Conservation (phyloP, 2,888 invertebrate genomes). For the Erynnis tages region DNA sequence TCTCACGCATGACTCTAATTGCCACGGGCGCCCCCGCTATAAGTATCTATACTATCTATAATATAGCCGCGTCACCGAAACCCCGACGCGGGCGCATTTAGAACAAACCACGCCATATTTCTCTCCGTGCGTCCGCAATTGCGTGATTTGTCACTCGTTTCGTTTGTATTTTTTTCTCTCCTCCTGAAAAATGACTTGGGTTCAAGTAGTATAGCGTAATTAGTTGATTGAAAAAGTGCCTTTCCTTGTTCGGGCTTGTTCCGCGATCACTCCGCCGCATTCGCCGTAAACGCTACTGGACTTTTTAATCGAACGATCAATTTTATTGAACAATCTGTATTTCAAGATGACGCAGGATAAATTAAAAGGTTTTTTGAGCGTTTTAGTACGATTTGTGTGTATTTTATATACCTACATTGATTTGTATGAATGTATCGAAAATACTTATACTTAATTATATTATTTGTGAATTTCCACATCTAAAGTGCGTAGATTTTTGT, state of each 20-base stretch:
- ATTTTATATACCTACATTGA: neutral
- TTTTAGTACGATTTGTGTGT: too few species aligned
- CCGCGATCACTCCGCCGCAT: slow-evolving; percentile 47
- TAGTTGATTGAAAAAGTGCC: slow-evolving; percentile 71
- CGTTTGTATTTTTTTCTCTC: slow-evolving; percentile 53
- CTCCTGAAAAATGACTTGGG: slow-evolving; percentile 67
- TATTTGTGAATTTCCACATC: too few species aligned
- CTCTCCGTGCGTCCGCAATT: slow-evolving; percentile 76
- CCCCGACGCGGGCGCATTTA: slow-evolving; percentile 65
- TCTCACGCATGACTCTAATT: slow-evolving; percentile 52
- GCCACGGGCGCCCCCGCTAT: slow-evolving; percentile 51
- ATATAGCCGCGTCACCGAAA: slow-evolving; percentile 47
- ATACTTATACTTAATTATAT: too few species aligned
- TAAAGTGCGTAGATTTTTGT: too few species aligned
- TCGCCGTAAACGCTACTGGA: slow-evolving; percentile 47
- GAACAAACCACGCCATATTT: slow-evolving; percentile 76
- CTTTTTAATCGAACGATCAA: slow-evolving; percentile 46
- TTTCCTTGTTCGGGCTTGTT: slow-evolving; percentile 60
- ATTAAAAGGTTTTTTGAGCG: neutral
- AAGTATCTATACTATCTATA: too few species aligned
- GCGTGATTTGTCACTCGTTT: slow-evolving; percentile 78
- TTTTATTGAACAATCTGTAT: slow-evolving; percentile 34
- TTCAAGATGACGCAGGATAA: slow-evolving; percentile 8
- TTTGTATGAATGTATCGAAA: too few species aligned
- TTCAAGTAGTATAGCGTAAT: slow-evolving; percentile 65